These are phyloP conservation scores for Megalopta genalis DNA, from an alignment of 1,140 invertebrate genomes.

Conservation along the genomic window DNA sequence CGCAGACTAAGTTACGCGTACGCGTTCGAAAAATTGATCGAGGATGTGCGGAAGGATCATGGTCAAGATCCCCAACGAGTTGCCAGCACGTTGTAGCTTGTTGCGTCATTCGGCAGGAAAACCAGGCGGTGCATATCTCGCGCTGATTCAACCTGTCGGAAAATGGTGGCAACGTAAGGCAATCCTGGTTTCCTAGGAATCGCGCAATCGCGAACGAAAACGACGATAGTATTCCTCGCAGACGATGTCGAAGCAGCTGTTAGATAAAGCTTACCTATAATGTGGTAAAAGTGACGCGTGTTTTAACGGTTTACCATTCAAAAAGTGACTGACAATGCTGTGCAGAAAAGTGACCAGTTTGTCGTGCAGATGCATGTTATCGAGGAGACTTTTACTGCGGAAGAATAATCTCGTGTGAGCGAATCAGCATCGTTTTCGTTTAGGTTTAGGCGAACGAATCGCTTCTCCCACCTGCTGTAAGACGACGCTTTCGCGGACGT, in stretches of 20 bases:
- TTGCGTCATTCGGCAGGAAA: constrained; percentile 35
- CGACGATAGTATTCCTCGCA: not conserved
- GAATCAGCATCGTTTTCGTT: no score
- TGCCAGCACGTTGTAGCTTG: not conserved
- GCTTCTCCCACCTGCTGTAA: no score
- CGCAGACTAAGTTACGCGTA: no score
- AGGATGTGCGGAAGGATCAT: constrained; percentile 2
- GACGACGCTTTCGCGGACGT: no score
- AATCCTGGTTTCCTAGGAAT: not conserved
- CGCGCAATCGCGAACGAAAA: not conserved
- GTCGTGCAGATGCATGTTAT: not conserved
- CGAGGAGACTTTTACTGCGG: not conserved
- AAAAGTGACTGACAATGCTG: not conserved
- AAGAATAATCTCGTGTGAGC: not conserved
- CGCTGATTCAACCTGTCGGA: constrained; percentile 32
- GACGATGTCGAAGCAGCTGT: not conserved
- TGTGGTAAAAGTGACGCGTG: not conserved
- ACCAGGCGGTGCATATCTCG: not conserved
- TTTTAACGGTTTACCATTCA: not conserved
- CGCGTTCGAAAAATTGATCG: not conserved
- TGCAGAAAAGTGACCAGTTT: not conserved
- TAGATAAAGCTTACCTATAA: not conserved
- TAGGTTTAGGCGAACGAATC: no score
- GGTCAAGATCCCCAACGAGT: not conserved
- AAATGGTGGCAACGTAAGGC: not conserved